Conservation (phyloP, 2,113 vertebrate genomes). For the Mus pahari region DNA sequence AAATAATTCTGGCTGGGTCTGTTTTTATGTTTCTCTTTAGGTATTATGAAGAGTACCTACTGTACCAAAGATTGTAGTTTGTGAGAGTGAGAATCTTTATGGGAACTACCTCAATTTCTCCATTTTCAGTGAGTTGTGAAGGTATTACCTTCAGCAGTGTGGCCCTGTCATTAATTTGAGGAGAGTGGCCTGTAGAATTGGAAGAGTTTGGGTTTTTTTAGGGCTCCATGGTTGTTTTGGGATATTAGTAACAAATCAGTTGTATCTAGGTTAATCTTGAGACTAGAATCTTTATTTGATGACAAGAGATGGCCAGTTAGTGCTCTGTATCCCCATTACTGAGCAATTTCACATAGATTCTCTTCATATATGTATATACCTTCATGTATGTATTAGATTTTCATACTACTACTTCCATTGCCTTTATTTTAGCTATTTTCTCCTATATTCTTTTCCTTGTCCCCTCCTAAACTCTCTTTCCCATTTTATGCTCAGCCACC, state of each 20-base stretch:
- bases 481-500: background rate
- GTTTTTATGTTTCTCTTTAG: background rate
- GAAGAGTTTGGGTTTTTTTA: background rate
- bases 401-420: background rate
- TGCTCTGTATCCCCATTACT: background rate
- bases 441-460: background rate
- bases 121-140: background rate
- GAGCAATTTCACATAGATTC: background rate
- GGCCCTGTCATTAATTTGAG: background rate
- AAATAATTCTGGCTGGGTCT: no score
- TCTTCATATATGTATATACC: background rate
- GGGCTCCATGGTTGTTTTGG: no score
- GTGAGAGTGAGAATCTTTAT: background rate
- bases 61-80: background rate
- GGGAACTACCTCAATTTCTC: background rate
- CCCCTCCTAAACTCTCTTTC: background rate
- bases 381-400: background rate
- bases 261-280: background rate
- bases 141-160: background rate
- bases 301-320: background rate
- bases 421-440: background rate
- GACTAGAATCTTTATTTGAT: background rate
- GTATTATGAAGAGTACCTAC: background rate
- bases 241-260: background rate
- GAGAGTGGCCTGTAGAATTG: background rate